Evolutionary conservation across 2,797 vertebrate genomes (phyloP).

Genomic region (Trematomus bernacchii): DNA sequence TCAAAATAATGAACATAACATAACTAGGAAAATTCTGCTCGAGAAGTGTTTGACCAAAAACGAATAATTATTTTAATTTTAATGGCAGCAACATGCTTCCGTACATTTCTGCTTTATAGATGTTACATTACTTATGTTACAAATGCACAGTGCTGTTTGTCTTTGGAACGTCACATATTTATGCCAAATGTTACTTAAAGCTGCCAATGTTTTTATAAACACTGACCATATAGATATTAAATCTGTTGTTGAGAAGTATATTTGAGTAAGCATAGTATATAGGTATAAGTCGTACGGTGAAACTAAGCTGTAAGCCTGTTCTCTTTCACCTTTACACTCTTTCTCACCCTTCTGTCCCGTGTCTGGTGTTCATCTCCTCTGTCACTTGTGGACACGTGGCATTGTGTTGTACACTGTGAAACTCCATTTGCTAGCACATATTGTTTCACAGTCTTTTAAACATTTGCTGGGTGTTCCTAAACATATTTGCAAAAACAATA

Average conservation of each 20-base stretch:
- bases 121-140: not conserved
- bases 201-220: not conserved
- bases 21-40: not conserved
- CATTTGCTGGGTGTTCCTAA: constrained; percentile 29
- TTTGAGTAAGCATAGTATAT: no score
- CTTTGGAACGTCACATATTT: not conserved
- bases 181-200: constrained; percentile 15
- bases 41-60: not conserved
- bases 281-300: not conserved
- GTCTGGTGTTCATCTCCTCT: not conserved
- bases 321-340: not conserved
- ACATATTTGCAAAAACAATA: constrained; percentile 60
- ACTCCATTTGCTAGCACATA: not conserved
- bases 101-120: not conserved
- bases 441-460: constrained; percentile 32
- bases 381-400: not conserved
- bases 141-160: constrained; percentile 7
- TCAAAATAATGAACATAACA: not conserved
- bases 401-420: constrained; percentile 33
- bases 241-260: not conserved
- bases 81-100: not conserved
- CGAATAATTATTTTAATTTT: not conserved
- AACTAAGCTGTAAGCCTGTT: not conserved
- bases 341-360: not conserved
- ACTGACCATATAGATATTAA: not conserved